Base-by-base conservation (phyloP, 2,113 vertebrate genomes). In the Pampusana beccarii region DNA sequence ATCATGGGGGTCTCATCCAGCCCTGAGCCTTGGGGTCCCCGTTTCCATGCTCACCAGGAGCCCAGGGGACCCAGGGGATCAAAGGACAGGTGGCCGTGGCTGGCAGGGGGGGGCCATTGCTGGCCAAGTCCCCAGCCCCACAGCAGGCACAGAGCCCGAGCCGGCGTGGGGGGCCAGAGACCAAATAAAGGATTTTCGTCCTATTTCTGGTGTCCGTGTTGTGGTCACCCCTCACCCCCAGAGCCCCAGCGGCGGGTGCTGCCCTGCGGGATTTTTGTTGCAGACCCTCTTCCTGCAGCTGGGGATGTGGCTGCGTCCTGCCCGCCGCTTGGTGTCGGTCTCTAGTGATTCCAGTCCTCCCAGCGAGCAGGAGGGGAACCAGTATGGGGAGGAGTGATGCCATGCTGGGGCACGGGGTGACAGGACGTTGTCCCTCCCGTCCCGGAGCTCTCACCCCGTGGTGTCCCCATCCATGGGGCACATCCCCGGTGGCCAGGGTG, bases 151-250 rank as follows among this genome's bases (percentile, higher is more conserved):
- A 44, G 66, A 24, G 48, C 48, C 48, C 23, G 10, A 40, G 84
- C 66, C 1, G 13, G 48, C 4, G 2, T 29, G 20, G 0, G 31
- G 36, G n/a, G 4, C n/a, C 61, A 33, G 57, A 83, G 38, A 71
- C 69, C 42, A 42, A 96, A 93, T 97, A 97, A 97, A 96, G 70
- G 85, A 56, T 81, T 95, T 93, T 94, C 26, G 57, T 94, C 34
- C 54, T 54, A 6, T 79, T 78, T 13, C 38, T 19, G 16, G 34
- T 75, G 73, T 88, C 92, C 0, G 10, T 84, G 90, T 79, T 26
- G 0, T 83, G 14, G 29, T 90, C 66, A 36, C 25, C 26, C 2
- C 3, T 25, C 66, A 36, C 28, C 34, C 31, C 15, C 17, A 0
- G 25, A 44, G 57, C 54, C 72, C 2, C 3, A 56, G 81, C 2